Base-by-base conservation (phyloP, 2,888 invertebrate genomes). In the Calliphora vomitoria region DNA sequence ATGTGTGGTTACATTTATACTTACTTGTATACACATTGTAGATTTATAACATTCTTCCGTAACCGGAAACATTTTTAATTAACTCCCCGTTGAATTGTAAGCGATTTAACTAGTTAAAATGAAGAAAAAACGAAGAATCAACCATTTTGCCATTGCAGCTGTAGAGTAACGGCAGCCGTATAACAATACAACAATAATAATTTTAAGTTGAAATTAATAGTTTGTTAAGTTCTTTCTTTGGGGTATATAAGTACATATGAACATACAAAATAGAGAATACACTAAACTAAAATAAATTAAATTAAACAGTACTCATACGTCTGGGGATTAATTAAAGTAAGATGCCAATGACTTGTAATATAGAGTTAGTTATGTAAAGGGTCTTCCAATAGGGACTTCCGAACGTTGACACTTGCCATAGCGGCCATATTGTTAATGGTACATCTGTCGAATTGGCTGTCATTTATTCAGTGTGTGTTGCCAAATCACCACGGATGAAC, bases 51-150 rank as follows among this genome's bases (percentile, higher is more conserved):
- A 87, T 79, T 85, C 80, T 87, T 87, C 85, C 82, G 82, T 71
- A 87, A 79, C 79, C 88, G 89, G 88, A 89, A 88, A 88, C 86
- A 89, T 88, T 88, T 89, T 88, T 89, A 89, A 89, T 89, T 89
- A 89, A 87, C 87, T 89, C 89, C 88, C 82, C 78, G 71, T 79
- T 79, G 88, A 85, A 89, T 88, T 88, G 87, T 82, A 87, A 88
- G 85, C 79, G 82, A 82, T 87, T 85, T 82, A 79, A 81, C 80
- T 62, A 74, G 18, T 81, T 62, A 60, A 60, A 71, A 78, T 55
- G 6, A 50, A 71, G 62, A 15, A 71, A 25, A 44, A 68, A 35
- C 11, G 10, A 72, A 53, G 60, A 83, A 53, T 41, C 76, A 71
- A 71, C 38, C 53, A 69, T 15, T 64, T 53, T 71, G 44, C 47